Evolutionary conservation across 2,113 vertebrate species (phyloP), one percentile per base, ranked within the genome.

Genomic region (Tonatia bakeri): DNA sequence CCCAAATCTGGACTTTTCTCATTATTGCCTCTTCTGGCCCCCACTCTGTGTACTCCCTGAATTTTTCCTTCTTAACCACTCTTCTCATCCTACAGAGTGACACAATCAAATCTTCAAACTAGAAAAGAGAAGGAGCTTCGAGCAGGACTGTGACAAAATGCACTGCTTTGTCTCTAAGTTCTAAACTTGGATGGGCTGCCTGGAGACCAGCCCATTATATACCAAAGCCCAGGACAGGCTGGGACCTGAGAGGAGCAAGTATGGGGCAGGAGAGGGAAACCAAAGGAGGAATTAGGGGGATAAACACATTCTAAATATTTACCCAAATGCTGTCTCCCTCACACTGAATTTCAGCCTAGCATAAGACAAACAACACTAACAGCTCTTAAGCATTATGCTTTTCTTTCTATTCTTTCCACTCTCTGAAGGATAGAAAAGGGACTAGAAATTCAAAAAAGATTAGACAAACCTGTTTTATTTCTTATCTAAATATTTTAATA

Each of bases 1-100:
- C 82, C 87, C 95, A 96, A 90, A 86, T 94, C 77, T 86, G 24
- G 28, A 50, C 31, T 96, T 31, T 45, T 69, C n/a, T 79, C 17
- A 13, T 83, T 76, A 52, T 11, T 73, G 26, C 15, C 19, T 88
- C 24, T 90, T 56, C 69, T 73, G 54, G 13, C 1, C 5, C 31
- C 59, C n/a, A 65, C 19, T 65, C 9, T 67, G 84, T 40, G 5
- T 8, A 43, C 16, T 31, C 38, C 17, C n/a, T 17, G 15, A 69
- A n/a, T 87, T 95, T 31, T 31, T 88, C 22, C 84, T 94, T 45
- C 56, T 82, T 72, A 70, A 31, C 43, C 11, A 22, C 67, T 45
- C 67, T 93, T 93, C 52, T 90, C 28, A 52, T 61, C 36, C 20
- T 8, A 36, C 40, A 86, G 14, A 9, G 52, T 75, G 77, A 86